phyloP scores from a whole-genome alignment of 2,113 vertebrate genomes.

The Cariama cristata region DNA sequence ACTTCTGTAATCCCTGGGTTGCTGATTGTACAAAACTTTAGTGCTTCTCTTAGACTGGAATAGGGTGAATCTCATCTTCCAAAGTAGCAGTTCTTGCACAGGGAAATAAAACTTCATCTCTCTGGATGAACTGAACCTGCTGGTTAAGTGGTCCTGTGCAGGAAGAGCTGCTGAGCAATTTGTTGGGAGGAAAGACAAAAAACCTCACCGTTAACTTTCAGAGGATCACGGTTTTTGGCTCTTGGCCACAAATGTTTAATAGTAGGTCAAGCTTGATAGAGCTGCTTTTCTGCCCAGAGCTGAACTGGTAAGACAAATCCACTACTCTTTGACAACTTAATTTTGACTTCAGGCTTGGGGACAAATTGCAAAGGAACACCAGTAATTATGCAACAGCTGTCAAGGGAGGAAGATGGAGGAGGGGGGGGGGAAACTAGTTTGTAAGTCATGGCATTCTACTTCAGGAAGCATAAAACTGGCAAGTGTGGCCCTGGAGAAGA shows the following conservation, averaged over 20 bases:
- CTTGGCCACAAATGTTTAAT: neutral
- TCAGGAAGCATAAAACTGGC: neutral
- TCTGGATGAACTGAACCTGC: neutral
- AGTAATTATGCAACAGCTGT: neutral
- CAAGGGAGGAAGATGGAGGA: neutral
- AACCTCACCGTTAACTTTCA: neutral
- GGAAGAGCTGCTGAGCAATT: neutral
- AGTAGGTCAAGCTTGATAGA: neutral
- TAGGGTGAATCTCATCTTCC: neutral
- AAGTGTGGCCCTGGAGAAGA: neutral
- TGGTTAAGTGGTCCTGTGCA: neutral
- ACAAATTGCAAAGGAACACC: neutral
- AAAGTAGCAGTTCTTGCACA: neutral
- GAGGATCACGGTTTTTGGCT: neutral
- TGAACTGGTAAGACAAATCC: neutral
- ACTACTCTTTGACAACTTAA: conserved; percentile 21
- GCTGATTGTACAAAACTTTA: neutral
- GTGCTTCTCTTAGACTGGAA: neutral
- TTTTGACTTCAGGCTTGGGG: conserved; percentile 7
- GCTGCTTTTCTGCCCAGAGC: neutral
- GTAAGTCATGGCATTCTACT: neutral
- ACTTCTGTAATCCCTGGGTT: neutral
- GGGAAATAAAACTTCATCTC: neutral
- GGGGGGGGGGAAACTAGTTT: neutral
- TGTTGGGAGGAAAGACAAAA: neutral